Percentiles rank a stretch among this genome's conserved stretches.
These are phyloP conservation scores for Ectropis crepuscularia DNA, from an alignment of 2,888 invertebrate species.

Conservation along the genomic window DNA sequence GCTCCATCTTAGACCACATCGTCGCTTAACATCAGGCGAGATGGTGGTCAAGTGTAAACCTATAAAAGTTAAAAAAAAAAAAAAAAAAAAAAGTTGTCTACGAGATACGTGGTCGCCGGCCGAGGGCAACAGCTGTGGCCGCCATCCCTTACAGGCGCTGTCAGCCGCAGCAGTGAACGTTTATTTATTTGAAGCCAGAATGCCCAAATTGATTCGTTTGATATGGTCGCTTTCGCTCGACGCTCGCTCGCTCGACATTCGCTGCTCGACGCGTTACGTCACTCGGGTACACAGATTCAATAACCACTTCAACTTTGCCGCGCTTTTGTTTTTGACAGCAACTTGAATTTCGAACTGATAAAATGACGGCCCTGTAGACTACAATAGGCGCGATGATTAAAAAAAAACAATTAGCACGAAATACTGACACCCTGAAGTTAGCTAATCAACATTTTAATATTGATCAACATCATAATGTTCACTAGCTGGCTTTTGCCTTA, in stretches of 20 bases:
- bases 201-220: slow-evolving; percentile 77
- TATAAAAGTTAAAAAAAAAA: too few species aligned
- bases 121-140: slow-evolving; percentile 64
- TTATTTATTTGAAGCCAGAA: slow-evolving; percentile 73
- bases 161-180: slow-evolving; percentile 69
- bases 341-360: slow-evolving; percentile 15
- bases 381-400: too few species aligned
- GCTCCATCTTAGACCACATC: too few species aligned
- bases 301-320: slow-evolving; percentile 18
- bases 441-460: too few species aligned
- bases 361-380: not conserved
- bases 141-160: slow-evolving; percentile 75
- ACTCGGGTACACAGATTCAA: slow-evolving; percentile 17
- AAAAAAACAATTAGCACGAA: too few species aligned
- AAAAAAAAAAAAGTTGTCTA: too few species aligned
- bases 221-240: slow-evolving; percentile 51
- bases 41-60: too few species aligned
- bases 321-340: slow-evolving; percentile 30
- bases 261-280: slow-evolving; percentile 10
- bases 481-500: too few species aligned
- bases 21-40: too few species aligned
- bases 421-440: too few species aligned
- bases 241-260: not conserved
- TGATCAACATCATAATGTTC: too few species aligned
- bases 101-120: not conserved